Evolutionary conservation across 2,113 vertebrate species (phyloP).

Genomic region (Macroglossus sobrinus): DNA sequence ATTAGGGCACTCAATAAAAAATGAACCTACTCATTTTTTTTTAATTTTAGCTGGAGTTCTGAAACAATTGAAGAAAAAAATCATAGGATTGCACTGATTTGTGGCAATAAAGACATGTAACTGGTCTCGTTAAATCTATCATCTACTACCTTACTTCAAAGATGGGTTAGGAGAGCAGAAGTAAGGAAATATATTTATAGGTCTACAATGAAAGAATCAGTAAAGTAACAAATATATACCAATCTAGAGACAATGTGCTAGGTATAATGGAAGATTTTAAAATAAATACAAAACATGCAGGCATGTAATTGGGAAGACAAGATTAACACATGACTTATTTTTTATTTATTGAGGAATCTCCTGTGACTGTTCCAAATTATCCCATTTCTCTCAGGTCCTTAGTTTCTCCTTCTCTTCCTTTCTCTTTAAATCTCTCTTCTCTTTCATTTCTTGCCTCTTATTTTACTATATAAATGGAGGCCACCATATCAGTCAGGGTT

Average conservation of each 20-base stretch:
- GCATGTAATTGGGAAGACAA: background rate
- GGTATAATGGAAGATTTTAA: background rate
- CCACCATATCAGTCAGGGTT: background rate
- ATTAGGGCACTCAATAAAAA: background rate
- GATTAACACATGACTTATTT: background rate
- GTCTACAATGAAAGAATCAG: background rate
- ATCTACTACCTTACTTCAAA: background rate
- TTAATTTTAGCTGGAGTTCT: background rate
- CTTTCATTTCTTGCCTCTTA: background rate
- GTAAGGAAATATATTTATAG: background rate
- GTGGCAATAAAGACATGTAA: background rate
- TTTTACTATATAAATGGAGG: background rate
- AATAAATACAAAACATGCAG: background rate
- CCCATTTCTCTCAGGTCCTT: background rate
- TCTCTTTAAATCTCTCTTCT: background rate
- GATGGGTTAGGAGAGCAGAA: background rate
- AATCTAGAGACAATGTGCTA: background rate
- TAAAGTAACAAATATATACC: background rate
- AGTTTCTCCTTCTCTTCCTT: background rate
- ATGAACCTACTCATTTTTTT: no score
- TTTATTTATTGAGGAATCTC: background rate
- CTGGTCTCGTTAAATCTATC: background rate
- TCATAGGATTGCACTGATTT: background rate
- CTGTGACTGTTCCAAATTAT: background rate
- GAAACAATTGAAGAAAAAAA: background rate